Base-by-base conservation (phyloP, 2,888 invertebrate species). In the Ophioninae sp. region DNA sequence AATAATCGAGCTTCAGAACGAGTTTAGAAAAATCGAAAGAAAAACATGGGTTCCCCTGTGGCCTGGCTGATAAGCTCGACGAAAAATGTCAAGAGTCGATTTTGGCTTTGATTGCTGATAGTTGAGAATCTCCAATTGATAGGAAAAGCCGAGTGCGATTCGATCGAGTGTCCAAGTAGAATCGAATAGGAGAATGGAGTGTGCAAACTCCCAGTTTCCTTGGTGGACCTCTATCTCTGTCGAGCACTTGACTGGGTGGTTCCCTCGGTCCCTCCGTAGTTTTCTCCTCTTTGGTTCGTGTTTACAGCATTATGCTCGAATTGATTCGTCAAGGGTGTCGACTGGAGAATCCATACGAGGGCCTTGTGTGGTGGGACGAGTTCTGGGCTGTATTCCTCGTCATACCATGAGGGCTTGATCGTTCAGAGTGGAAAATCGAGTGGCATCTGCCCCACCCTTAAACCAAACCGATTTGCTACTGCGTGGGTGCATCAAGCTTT, bases 221-320 rank as follows among this genome's bases (percentile, higher is more conserved):
- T 69, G 30, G 30, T 30, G 30, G 30, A 30, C 58, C 59, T 58
- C 61, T 69, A 39, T 37, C 30, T 76, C 58, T 67, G 68, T 67
- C 41, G 23, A 39, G 64, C 39, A 56, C 56, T 75, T 51, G n/a
- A 17, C 69, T 7, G 10, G 59, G 71, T 73, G 59, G 30, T 20
- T 76, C 76, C 67, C 65, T 61, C 69, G 79, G 20, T 83, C 39
- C 51, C 20, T 65, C 61, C 17, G 20, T 78, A 79, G 58, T 65
- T 61, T 74, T 73, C 68, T 75, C 83, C 78, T 87, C 83, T 86
- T 80, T 81, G 83, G 87, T 82, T 86, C 90, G 88, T 91, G 89
- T 91, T 92, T 91, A 90, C 91, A 89, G 88, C 89, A 88, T 90
- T 89, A 91, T 88, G 91, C 89, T 90, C 89, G 89, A 92, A 92